phyloP scores from a whole-genome alignment of 2,113 vertebrate species.

The Lepus americanus region DNA sequence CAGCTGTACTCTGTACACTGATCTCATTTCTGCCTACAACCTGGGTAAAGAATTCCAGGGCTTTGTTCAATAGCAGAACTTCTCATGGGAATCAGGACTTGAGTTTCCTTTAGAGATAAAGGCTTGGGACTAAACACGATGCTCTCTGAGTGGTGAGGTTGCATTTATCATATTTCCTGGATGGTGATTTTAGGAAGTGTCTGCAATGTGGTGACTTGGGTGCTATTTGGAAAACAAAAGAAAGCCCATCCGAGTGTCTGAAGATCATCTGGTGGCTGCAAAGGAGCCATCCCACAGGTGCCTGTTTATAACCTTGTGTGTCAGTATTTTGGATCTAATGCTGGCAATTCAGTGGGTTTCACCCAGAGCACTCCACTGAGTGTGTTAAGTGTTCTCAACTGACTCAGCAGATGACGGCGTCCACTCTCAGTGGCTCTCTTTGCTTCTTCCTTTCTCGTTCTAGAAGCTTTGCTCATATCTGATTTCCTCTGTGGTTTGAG shows the following conservation, averaged over 20 bases:
- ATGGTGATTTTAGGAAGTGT: not conserved
- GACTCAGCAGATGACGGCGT: not conserved
- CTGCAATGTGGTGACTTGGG: not conserved
- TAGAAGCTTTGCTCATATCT: slow-evolving; percentile 48
- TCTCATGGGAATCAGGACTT: not conserved
- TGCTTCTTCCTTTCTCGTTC: slow-evolving; percentile 29
- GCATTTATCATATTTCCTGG: not conserved
- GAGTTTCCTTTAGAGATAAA: slow-evolving; percentile 35
- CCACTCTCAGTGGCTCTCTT: slow-evolving; percentile 8
- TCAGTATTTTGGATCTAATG: not conserved
- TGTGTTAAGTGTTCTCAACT: slow-evolving; percentile 37
- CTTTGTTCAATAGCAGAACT: not conserved
- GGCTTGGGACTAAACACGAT: not conserved
- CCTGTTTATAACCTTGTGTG: slow-evolving; percentile 3
- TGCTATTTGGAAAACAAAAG: not conserved
- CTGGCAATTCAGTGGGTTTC: not conserved
- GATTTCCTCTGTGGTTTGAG: slow-evolving; percentile 74
- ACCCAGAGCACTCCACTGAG: slow-evolving; percentile 19
- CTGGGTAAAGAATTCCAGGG: not conserved
- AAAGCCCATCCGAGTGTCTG: not conserved
- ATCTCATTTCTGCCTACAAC: not conserved
- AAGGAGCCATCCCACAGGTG: not conserved
- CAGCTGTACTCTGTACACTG: not conserved
- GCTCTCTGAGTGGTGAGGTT: not conserved
- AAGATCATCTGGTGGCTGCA: not conserved